phyloP scores from a whole-genome alignment of 1,140 invertebrate species.

The Hypsibius dujardini region DNA sequence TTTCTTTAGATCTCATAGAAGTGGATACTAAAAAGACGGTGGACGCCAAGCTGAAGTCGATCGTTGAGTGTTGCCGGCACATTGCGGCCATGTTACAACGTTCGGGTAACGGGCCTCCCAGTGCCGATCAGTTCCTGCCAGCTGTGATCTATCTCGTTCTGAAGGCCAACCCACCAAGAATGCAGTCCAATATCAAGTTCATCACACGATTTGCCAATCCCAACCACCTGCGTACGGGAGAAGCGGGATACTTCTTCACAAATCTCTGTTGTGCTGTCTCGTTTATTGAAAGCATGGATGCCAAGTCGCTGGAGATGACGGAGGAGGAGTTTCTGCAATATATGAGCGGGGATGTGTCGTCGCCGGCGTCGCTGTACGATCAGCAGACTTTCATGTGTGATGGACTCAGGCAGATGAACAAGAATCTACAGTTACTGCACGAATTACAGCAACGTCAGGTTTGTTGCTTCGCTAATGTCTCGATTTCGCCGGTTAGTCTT shows the following conservation, averaged over 20 bases:
- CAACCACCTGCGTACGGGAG: constrained; percentile 75
- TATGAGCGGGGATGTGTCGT: constrained; percentile 71
- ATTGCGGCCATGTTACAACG: constrained; percentile 70
- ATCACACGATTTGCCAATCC: constrained; percentile 86
- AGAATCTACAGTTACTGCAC: constrained; percentile 43
- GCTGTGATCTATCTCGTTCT: constrained; percentile 87
- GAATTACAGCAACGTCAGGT: constrained; percentile 36
- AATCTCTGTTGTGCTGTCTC: constrained; percentile 95
- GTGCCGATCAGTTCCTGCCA: constrained; percentile 92
- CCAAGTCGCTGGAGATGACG: constrained; percentile 76
- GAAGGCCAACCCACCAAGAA: constrained; percentile 86
- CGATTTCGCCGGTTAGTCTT: neutral
- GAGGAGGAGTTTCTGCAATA: constrained; percentile 80
- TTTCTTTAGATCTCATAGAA: constrained; percentile 54
- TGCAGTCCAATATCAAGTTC: constrained; percentile 95
- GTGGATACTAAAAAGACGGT: constrained; percentile 80
- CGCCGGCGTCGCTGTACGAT: constrained; percentile 50
- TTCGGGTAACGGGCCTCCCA: constrained; percentile 49
- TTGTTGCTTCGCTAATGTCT: neutral
- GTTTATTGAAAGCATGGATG: constrained; percentile 88
- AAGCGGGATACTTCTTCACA: constrained; percentile 95
- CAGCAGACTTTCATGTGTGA: constrained; percentile 53
- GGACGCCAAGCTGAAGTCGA: constrained; percentile 77
- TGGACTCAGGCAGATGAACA: constrained; percentile 35
- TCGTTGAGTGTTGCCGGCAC: constrained; percentile 72